phyloP scores from a whole-genome alignment of 1,140 invertebrate genomes.

The Zophobas atratus region DNA sequence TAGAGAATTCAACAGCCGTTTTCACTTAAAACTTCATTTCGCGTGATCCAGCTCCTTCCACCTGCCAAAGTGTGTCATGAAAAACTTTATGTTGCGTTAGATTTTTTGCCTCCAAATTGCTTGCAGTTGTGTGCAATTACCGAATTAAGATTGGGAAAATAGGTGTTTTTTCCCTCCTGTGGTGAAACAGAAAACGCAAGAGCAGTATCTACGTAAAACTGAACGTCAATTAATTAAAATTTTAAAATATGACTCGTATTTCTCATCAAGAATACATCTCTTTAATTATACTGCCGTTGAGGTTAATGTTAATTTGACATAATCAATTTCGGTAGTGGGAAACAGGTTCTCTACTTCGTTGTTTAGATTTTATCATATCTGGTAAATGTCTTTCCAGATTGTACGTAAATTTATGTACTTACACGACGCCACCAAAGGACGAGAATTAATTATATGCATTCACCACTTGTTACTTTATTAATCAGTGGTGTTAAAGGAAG shows the following conservation, averaged over 20 bases:
- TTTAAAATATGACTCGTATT: slow-evolving; percentile 26
- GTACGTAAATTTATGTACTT: slow-evolving; percentile 26
- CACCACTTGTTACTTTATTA: slow-evolving; percentile 7
- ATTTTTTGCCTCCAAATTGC: slow-evolving; percentile 31
- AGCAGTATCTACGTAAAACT: neutral
- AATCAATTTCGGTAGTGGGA: slow-evolving; percentile 33
- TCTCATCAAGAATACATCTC: slow-evolving; percentile 13
- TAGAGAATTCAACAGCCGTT: neutral
- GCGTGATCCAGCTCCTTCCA: slow-evolving; percentile 26
- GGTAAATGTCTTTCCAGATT: slow-evolving; percentile 27
- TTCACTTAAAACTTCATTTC: slow-evolving; percentile 22
- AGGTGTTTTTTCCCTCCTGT: slow-evolving; percentile 7
- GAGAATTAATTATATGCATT: slow-evolving; percentile 30
- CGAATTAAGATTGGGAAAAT: slow-evolving; percentile 17
- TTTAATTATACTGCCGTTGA: slow-evolving; percentile 22
- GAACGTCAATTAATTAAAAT: slow-evolving; percentile 8
- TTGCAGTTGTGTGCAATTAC: slow-evolving; percentile 40
- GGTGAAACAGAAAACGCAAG: slow-evolving; percentile 1
- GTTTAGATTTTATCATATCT: slow-evolving; percentile 26
- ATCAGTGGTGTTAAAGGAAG: slow-evolving; percentile 4
- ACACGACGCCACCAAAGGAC: neutral
- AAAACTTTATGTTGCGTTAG: slow-evolving; percentile 30
- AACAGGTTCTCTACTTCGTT: slow-evolving; percentile 20
- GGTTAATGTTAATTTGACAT: slow-evolving; percentile 33
- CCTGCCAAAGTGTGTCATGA: slow-evolving; percentile 29